phyloP scores from a whole-genome alignment of 2,113 vertebrate species.

The Ellobius talpinus region DNA sequence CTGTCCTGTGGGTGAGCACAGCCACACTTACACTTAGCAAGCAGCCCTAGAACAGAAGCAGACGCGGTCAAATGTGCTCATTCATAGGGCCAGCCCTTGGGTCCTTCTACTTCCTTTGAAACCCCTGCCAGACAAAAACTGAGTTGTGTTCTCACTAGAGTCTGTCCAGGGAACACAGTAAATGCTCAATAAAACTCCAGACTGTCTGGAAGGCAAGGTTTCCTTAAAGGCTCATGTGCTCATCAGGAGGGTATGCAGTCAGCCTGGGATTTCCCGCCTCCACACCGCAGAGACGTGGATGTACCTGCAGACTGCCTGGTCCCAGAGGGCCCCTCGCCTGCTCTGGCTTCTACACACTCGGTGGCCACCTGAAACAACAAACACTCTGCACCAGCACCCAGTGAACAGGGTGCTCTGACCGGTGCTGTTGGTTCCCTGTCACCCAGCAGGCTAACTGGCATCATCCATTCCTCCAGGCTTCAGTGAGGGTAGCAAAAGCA shows the following conservation, averaged over 20 bases:
- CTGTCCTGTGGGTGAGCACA: too few species aligned
- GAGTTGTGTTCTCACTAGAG: not conserved
- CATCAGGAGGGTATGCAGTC: constrained; percentile 1
- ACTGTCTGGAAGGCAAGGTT: not conserved
- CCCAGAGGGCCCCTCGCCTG: not conserved
- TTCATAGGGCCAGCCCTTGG: rapidly evolving
- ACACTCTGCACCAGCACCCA: not conserved
- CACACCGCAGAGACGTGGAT: not conserved
- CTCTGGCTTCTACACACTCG: not conserved
- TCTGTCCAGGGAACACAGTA: not conserved
- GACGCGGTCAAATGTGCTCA: rapidly evolving
- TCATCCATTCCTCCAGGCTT: not conserved
- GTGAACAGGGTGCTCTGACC: not conserved
- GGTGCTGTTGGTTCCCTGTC: not conserved
- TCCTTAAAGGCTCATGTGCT: not conserved
- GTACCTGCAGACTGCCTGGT: not conserved
- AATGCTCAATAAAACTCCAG: constrained; percentile 7
- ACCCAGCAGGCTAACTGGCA: not conserved
- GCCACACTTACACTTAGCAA: too few species aligned
- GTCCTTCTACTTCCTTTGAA: not conserved
- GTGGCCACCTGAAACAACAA: constrained; percentile 28
- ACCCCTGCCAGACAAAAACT: not conserved
- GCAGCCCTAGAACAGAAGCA: not conserved
- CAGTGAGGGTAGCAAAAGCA: not conserved
- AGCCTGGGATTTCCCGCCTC: not conserved